These are phyloP conservation scores for Asobara japonica DNA, from an alignment of 1,140 invertebrate species.

Conservation along the genomic window DNA sequence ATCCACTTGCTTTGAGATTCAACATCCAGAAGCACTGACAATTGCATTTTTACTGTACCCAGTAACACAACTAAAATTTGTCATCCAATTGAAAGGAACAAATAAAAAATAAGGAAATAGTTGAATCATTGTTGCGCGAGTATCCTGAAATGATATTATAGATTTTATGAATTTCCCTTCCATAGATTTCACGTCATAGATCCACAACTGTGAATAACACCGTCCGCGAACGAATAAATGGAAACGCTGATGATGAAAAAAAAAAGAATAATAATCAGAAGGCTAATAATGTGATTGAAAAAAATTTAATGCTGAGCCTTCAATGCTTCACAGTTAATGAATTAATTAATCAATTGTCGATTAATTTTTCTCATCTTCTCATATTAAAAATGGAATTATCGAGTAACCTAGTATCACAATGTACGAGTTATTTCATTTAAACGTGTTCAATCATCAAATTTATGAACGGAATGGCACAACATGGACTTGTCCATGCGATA, in stretches of 20 bases:
- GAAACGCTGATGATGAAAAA: constrained; percentile 4
- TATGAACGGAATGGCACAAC: constrained; percentile 62
- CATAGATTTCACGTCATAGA: constrained; percentile 61
- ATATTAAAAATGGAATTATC: constrained; percentile 45
- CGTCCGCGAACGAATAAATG: constrained; percentile 32
- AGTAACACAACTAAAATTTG: too few species aligned
- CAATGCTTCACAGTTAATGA: not conserved
- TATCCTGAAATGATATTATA: constrained; percentile 37
- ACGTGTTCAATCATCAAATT: constrained; percentile 49
- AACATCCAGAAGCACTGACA: too few species aligned
- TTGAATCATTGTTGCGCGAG: constrained; percentile 47
- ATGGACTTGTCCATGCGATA: constrained; percentile 28
- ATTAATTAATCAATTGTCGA: not conserved
- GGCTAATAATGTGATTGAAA: not conserved
- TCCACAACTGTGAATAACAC: constrained; percentile 47
- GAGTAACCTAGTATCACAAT: constrained; percentile 66
- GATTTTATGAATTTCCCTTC: constrained; percentile 30
- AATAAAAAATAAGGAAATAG: constrained; percentile 41
- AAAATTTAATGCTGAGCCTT: constrained; percentile 2
- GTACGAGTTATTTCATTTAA: constrained; percentile 30
- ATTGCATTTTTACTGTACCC: too few species aligned
- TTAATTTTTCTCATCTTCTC: constrained; percentile 2
- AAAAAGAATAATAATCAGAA: not conserved
- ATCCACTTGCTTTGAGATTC: too few species aligned
- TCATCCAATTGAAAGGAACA: constrained; percentile 23